A percentile compares a stretch with the other conserved stretches of the same genome.
Evolutionary conservation across 2,113 vertebrate species (phyloP).

Genomic region (Ailurus styani): DNA sequence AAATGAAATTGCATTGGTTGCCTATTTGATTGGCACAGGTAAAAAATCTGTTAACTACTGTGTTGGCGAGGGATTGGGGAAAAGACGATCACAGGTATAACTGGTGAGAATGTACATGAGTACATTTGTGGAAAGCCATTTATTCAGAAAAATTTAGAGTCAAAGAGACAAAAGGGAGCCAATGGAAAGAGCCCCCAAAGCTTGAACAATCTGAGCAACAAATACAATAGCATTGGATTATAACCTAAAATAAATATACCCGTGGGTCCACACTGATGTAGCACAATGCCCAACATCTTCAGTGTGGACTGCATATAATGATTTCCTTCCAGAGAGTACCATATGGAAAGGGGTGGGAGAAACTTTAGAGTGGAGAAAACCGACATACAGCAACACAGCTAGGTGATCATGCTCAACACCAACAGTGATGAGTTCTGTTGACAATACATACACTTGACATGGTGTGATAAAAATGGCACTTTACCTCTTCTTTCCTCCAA

Average conservation of each 20-base stretch:
- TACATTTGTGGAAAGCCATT: not conserved
- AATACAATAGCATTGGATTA: not conserved
- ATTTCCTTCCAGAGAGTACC: not conserved
- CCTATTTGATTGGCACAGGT: not conserved
- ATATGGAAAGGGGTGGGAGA: not conserved
- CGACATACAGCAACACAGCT: not conserved
- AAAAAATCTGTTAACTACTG: not conserved
- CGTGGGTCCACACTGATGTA: not conserved
- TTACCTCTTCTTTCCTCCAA: not conserved
- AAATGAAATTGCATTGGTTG: not conserved
- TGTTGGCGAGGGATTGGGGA: not conserved
- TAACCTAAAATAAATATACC: not conserved
- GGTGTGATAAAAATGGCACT: not conserved
- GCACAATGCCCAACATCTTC: not conserved
- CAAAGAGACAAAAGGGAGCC: not conserved
- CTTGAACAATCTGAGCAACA: not conserved
- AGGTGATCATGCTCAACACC: not conserved
- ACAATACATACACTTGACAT: not conserved
- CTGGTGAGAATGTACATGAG: not conserved
- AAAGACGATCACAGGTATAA: not conserved
- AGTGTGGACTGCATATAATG: not conserved
- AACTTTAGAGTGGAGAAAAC: not conserved
- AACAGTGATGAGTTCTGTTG: not conserved
- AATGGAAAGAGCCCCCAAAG: not conserved
- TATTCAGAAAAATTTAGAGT: not conserved